phyloP scores from a whole-genome alignment of 2,797 vertebrate species.

The Antennarius maculatus region DNA sequence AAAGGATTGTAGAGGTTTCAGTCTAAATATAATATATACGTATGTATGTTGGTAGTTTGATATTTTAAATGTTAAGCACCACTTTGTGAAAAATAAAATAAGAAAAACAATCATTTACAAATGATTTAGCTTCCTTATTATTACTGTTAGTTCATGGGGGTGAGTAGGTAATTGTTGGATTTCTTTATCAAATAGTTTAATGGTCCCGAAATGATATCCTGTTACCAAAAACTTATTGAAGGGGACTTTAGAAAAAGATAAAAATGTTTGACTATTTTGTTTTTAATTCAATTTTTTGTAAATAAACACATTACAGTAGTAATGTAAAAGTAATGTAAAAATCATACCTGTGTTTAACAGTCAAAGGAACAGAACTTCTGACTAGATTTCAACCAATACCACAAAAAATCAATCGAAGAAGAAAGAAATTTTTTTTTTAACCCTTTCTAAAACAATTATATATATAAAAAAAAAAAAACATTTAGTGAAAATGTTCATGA shows the following conservation, averaged over 20 bases:
- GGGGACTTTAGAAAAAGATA: background rate
- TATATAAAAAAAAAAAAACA: slow-evolving; percentile 2
- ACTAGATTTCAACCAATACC: slow-evolving; percentile 23
- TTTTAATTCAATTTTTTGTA: background rate
- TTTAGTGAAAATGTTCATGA: slow-evolving; percentile 58
- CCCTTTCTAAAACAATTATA: background rate
- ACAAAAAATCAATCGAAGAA: slow-evolving; percentile 18
- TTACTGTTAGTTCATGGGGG: no score
- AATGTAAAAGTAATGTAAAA: slow-evolving; percentile 20
- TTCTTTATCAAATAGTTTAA: background rate
- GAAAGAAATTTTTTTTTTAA: slow-evolving; percentile 27
- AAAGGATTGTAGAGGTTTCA: no score
- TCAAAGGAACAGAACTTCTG: slow-evolving; percentile 19
- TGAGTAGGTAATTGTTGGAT: background rate
- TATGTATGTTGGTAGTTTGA: no score
- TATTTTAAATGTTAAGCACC: no score
- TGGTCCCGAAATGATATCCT: background rate
- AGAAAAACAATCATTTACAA: no score
- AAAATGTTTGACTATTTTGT: background rate
- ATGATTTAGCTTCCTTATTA: no score
- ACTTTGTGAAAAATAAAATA: no score
- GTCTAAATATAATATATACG: no score
- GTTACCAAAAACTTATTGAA: background rate
- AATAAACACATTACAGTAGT: slow-evolving; percentile 3
- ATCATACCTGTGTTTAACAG: background rate